Evolutionary conservation across 1,140 invertebrate species (phyloP).

Genomic region (Melipona quadrifasciata): DNA sequence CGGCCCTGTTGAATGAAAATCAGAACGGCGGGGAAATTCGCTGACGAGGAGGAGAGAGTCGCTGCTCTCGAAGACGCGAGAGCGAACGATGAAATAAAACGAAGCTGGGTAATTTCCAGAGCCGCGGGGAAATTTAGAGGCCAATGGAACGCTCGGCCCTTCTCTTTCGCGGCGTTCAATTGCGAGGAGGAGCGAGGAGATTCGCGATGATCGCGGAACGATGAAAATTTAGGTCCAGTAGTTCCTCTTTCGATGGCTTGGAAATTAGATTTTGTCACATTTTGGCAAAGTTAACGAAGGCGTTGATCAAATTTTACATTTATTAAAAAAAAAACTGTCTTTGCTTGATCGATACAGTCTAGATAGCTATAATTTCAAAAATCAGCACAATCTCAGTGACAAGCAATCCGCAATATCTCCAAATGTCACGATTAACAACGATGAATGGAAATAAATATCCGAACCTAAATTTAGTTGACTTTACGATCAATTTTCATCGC

Average conservation of each 20-base stretch:
- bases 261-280: background rate
- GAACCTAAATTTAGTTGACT: background rate
- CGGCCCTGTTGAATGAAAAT: constrained; percentile 17
- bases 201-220: background rate
- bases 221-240: background rate
- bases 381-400: background rate
- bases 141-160: background rate
- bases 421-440: background rate
- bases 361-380: background rate
- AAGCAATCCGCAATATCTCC: background rate
- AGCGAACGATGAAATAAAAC: background rate
- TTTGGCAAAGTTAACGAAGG: background rate
- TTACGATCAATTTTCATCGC: background rate
- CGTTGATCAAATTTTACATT: background rate
- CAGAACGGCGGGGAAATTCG: constrained; percentile 4
- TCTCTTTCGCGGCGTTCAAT: background rate
- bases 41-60: background rate
- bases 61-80: background rate
- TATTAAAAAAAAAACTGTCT: background rate
- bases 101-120: background rate
- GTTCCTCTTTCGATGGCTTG: background rate
- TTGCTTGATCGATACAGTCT: background rate
- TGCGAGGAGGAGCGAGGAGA: background rate
- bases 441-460: background rate
- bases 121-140: background rate